Conservation (phyloP, 2,113 vertebrate genomes). For the Saccopteryx leptura region DNA sequence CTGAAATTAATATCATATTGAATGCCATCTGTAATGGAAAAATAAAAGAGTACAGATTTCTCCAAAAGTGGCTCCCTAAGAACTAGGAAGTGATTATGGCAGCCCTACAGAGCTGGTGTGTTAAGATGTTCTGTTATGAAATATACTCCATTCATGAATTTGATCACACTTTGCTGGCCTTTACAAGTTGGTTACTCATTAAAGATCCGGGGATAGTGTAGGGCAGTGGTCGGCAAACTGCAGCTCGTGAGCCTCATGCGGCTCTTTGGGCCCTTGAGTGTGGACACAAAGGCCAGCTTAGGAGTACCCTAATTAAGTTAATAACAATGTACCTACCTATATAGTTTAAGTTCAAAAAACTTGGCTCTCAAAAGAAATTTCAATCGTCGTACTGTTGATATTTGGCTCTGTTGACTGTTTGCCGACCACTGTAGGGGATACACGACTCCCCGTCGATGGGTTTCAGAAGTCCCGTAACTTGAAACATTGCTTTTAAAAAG, state of each 20-base stretch:
- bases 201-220: background rate
- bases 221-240: no score
- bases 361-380: no score
- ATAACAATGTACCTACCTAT: no score
- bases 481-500: conserved; percentile 14
- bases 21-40: background rate
- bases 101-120: background rate
- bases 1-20: background rate
- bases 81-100: background rate
- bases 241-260: no score
- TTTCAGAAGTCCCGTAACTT: conserved; percentile 9
- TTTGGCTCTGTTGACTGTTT: no score
- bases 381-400: no score
- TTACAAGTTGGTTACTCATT: background rate
- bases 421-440: background rate
- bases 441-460: background rate
- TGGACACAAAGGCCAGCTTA: no score
- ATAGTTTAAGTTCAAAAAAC: no score
- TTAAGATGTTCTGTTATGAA: background rate
- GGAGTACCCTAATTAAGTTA: no score
- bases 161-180: background rate
- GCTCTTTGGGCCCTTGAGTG: no score
- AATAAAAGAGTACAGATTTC: background rate
- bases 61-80: background rate
- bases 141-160: background rate